These are phyloP conservation scores for Amiota minor DNA, from an alignment of 2,888 invertebrate genomes.

Conservation along the genomic window DNA sequence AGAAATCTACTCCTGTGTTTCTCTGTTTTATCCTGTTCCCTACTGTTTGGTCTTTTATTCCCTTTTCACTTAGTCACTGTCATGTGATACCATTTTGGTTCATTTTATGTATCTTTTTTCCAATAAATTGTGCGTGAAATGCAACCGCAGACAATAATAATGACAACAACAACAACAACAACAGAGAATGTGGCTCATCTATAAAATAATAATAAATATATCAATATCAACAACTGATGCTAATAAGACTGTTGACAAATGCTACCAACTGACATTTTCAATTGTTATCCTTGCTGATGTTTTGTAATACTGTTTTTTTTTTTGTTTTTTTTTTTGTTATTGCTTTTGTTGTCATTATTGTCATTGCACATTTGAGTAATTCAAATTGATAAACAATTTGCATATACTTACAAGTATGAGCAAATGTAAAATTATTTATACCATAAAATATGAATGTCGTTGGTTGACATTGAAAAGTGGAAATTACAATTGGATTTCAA, in stretches of 20 bases:
- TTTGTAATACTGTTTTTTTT: background rate
- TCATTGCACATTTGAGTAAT: no score
- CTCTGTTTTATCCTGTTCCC: background rate
- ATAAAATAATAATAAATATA: background rate
- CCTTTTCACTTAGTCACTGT: conserved; percentile 8
- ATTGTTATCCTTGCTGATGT: conserved; percentile 1
- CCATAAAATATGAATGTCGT: no score
- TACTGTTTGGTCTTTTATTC: background rate
- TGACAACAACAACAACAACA: conserved; percentile 21
- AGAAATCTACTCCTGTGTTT: no score
- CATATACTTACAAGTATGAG: background rate
- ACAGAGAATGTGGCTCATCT: background rate
- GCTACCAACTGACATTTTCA: conserved; percentile 6
- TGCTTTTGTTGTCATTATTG: background rate
- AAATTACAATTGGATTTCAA: conserved; percentile 1
- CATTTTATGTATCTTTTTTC: no score
- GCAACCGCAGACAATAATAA: conserved; percentile 31
- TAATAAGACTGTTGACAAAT: conserved; percentile 13
- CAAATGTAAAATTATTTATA: background rate
- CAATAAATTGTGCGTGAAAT: conserved; percentile 23
- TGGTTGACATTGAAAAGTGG: no score
- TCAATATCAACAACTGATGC: conserved; percentile 6
- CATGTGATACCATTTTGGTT: conserved; percentile 11
- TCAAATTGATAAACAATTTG: no score
- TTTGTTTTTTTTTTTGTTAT: background rate